Percentiles rank a stretch among this genome's conserved stretches.
Evolutionary conservation across 2,113 vertebrate genomes (phyloP).

Genomic region (Edolisoma coerulescens): DNA sequence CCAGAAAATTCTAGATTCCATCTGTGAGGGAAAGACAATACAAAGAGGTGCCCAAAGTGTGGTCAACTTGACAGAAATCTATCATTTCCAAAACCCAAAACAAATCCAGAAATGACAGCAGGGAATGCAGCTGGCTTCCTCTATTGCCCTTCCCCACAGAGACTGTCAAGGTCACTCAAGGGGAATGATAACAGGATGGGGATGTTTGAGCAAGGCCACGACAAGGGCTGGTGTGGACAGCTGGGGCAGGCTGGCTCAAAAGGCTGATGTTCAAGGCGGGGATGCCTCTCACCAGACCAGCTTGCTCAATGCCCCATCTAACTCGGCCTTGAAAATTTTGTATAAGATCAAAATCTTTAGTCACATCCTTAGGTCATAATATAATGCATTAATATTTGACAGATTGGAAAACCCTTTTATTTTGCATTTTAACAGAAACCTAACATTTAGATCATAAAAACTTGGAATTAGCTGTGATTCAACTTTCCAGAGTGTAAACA

Average conservation of each 20-base stretch:
- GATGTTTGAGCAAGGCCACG: background rate
- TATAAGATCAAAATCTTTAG: background rate
- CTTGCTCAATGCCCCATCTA: background rate
- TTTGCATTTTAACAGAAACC: background rate
- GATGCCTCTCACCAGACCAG: background rate
- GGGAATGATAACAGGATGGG: background rate
- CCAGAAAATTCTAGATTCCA: background rate
- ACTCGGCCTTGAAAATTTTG: background rate
- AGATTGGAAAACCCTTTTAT: background rate
- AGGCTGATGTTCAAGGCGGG: background rate
- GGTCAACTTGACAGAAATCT: background rate
- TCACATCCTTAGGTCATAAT: background rate
- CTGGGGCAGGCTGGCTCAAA: background rate
- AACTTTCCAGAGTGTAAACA: background rate
- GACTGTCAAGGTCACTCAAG: background rate
- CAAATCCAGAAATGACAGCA: background rate
- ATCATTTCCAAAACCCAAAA: background rate
- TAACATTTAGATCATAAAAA: background rate
- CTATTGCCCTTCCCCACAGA: background rate
- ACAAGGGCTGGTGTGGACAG: background rate
- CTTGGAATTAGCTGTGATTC: background rate
- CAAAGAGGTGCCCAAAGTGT: background rate
- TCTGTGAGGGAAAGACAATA: background rate
- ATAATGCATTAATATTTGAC: background rate
- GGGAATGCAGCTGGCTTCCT: background rate